A percentile compares a stretch with the other conserved stretches of the same genome.
phyloP scores from a whole-genome alignment of 2,888 invertebrate species.

The Rhodophaea formosa region DNA sequence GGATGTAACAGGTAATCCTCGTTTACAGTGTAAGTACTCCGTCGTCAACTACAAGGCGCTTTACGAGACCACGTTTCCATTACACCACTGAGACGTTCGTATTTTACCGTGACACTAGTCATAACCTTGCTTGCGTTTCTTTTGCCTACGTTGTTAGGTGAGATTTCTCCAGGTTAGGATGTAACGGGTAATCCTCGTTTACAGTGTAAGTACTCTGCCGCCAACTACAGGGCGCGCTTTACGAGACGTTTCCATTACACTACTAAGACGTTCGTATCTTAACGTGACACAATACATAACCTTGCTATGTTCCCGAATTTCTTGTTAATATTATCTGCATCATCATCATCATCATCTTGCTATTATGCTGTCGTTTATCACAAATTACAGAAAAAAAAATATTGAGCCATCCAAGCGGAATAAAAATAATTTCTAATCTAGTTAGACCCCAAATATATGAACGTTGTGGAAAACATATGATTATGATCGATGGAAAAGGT shows the following conservation, averaged over 20 bases:
- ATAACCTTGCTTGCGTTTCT: not conserved
- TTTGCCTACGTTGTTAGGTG: not conserved
- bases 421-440: too few species aligned
- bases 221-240: not conserved
- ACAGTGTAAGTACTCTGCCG: slow-evolving; percentile 7
- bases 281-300: not conserved
- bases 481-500: too few species aligned
- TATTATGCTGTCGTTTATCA: too few species aligned
- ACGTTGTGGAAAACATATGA: too few species aligned
- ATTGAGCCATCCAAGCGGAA: too few species aligned
- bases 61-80: not conserved
- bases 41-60: not conserved
- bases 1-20: slow-evolving; percentile 5
- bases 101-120: not conserved
- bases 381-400: too few species aligned
- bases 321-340: too few species aligned
- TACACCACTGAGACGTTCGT: not conserved
- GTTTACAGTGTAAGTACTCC: slow-evolving; percentile 8
- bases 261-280: not conserved
- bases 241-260: not conserved
- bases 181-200: slow-evolving; percentile 11
- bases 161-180: not conserved
- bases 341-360: too few species aligned
- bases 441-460: too few species aligned
- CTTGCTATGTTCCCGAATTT: too few species aligned